Conservation (phyloP, 2,888 invertebrate genomes). For the Limnephilus marmoratus region DNA sequence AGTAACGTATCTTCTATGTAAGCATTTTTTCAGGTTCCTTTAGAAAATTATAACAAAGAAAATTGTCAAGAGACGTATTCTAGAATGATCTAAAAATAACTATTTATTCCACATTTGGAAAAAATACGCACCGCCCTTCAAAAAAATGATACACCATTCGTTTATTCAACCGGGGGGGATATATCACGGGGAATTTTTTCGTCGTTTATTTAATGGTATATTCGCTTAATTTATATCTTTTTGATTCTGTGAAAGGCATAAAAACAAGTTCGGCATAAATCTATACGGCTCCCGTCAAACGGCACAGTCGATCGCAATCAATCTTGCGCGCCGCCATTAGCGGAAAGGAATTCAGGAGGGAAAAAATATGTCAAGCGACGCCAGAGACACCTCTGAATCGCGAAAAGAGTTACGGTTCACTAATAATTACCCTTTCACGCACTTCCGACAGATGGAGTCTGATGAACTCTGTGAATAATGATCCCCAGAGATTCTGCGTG, state of each 20-base stretch:
- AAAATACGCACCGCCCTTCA: conserved; percentile 52
- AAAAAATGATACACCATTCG: conserved; percentile 60
- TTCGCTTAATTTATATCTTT: conserved; percentile 66
- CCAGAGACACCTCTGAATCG: conserved; percentile 50
- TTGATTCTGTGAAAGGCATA: conserved; percentile 64
- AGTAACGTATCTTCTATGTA: no score
- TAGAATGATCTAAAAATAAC: not conserved
- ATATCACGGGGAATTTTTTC: conserved; percentile 60
- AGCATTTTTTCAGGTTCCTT: no score
- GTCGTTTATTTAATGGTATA: conserved; percentile 66
- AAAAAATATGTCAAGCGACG: conserved; percentile 52
- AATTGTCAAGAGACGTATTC: not conserved
- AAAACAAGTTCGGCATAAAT: conserved; percentile 66
- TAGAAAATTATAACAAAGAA: no score
- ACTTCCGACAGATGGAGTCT: conserved; percentile 53
- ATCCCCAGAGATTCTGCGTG: conserved; percentile 50
- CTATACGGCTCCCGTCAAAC: conserved; percentile 64
- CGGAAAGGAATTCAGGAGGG: conserved; percentile 51
- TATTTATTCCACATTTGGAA: not conserved
- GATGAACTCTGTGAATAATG: conserved; percentile 56
- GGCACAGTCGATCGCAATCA: conserved; percentile 60
- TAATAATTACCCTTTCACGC: conserved; percentile 63
- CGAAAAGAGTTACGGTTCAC: conserved; percentile 54
- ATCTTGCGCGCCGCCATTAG: conserved; percentile 61
- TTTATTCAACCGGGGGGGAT: conserved; percentile 55